A percentile compares a stretch with the other conserved stretches of the same genome.
Evolutionary conservation across 2,888 invertebrate species (phyloP).

Genomic region (Boloria selene): DNA sequence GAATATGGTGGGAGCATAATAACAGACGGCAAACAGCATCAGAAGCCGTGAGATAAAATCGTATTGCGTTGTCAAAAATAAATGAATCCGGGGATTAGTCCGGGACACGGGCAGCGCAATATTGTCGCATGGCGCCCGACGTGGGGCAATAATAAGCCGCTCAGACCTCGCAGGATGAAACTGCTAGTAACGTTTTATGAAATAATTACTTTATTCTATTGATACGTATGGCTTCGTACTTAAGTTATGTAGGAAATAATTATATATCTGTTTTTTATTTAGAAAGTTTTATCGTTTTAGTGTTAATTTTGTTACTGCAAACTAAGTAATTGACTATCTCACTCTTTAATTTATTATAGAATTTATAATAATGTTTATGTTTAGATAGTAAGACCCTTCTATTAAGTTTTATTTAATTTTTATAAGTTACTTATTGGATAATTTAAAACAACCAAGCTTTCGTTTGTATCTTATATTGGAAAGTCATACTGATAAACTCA

Average conservation of each 20-base stretch:
- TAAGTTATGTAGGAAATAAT: background rate
- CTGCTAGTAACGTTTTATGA: slow-evolving; percentile 46
- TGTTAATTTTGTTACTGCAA: too few species aligned
- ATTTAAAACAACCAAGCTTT: too few species aligned
- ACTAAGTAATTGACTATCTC: too few species aligned
- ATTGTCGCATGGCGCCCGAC: slow-evolving; percentile 72
- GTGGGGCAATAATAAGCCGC: slow-evolving; percentile 71
- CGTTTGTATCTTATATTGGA: too few species aligned
- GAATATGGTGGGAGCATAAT: slow-evolving; percentile 76
- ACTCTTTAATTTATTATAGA: too few species aligned
- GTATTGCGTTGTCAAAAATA: slow-evolving; percentile 83
- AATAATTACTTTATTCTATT: slow-evolving; percentile 45
- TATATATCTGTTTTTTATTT: background rate
- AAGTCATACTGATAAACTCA: too few species aligned
- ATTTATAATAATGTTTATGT: too few species aligned
- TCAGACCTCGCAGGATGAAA: slow-evolving; percentile 43
- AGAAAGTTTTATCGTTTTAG: too few species aligned
- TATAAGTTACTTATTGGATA: too few species aligned
- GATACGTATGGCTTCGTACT: slow-evolving; percentile 18
- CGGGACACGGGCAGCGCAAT: slow-evolving; percentile 76
- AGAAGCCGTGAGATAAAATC: slow-evolving; percentile 82
- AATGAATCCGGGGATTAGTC: slow-evolving; percentile 82
- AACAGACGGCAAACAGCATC: slow-evolving; percentile 82
- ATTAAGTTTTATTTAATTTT: too few species aligned
- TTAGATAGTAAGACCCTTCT: too few species aligned